These are phyloP conservation scores for Sabatieria punctata DNA, from an alignment of 2,888 invertebrate genomes.

Conservation along the genomic window DNA sequence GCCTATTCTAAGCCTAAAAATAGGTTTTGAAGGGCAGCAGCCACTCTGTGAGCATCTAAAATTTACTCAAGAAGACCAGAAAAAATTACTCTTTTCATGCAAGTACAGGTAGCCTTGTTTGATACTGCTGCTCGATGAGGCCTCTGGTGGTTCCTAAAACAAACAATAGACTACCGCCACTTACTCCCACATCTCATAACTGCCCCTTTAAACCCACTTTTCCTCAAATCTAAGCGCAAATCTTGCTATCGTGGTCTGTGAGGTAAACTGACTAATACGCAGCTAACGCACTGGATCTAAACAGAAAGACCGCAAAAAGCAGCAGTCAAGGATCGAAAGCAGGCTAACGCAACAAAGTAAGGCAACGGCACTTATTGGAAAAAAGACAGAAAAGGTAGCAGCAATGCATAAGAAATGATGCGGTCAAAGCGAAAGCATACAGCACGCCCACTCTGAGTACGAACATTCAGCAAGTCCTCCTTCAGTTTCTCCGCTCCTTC, in stretches of 20 bases:
- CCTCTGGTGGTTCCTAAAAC: neutral
- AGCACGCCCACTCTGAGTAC: neutral
- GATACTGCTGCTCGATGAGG: constrained; percentile 11
- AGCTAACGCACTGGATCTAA: too few species aligned
- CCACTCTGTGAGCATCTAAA: too few species aligned
- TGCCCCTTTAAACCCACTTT: neutral
- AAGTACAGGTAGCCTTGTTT: constrained; percentile 28
- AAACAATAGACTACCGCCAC: neutral
- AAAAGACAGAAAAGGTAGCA: neutral
- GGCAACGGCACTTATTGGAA: too few species aligned
- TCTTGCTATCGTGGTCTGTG: too few species aligned
- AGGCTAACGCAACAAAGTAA: too few species aligned
- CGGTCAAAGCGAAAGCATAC: neutral
- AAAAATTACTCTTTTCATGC: constrained; percentile 26
- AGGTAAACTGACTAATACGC: too few species aligned
- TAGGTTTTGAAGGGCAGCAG: too few species aligned
- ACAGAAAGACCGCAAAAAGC: neutral
- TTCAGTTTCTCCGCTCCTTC: constrained; percentile 78
- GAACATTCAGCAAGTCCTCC: constrained; percentile 85
- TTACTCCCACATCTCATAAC: too few species aligned
- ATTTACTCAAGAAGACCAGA: too few species aligned
- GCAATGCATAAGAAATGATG: too few species aligned
- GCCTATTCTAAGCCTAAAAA: too few species aligned
- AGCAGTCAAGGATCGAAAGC: constrained; percentile 4
- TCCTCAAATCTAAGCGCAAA: neutral